Evolutionary conservation across 2,888 invertebrate species (phyloP), one percentile per base, ranked within the genome.

Genomic region (Nymphalis c-album): DNA sequence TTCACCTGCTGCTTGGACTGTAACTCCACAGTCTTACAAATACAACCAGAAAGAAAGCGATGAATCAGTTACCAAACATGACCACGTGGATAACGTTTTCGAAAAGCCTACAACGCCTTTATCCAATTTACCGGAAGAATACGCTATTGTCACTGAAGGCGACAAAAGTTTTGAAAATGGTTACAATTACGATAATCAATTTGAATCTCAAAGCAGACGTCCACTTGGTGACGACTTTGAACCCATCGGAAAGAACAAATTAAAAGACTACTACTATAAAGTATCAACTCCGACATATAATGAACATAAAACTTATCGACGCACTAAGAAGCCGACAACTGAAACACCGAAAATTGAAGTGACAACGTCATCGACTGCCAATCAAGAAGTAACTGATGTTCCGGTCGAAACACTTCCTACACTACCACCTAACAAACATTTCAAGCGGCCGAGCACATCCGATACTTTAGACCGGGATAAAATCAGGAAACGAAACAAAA

Each of bases 221-320:
- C 92, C 92, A 65, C 77, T 86, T 71, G 90, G 87, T 70, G 90
- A 91, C 73, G 91, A 91, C 70, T 91, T 90, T 76, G 90, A 91
- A 78, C 91, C 91, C 20, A 90, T 92, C 72, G 85, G 84, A 67
- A 86, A 87, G 69, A 85, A 90, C 70, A 91, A 91, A 71, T 83
- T 91, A 17, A 91, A 90, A 75, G 92, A 92, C 68, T 91, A 91
- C 77, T 92, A 91, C 73, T 91, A 92, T 67, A 90, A 85, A 76
- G 88, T 91, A 62, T 90, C 91, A 60, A 90, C 91, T 68, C 86
- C 91, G 35, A 71, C 81, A 22, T 88, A 90, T 74, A 85, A 86
- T 57, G 88, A 90, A 59, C 80, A 84, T 51, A 82, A 78, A 68
- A 77, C 84, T 22, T 76, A 84, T 69, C 85, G 86, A 81, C 82